Conservation (phyloP, 2,113 vertebrate genomes). For the Petrocephalus zakoni region DNA sequence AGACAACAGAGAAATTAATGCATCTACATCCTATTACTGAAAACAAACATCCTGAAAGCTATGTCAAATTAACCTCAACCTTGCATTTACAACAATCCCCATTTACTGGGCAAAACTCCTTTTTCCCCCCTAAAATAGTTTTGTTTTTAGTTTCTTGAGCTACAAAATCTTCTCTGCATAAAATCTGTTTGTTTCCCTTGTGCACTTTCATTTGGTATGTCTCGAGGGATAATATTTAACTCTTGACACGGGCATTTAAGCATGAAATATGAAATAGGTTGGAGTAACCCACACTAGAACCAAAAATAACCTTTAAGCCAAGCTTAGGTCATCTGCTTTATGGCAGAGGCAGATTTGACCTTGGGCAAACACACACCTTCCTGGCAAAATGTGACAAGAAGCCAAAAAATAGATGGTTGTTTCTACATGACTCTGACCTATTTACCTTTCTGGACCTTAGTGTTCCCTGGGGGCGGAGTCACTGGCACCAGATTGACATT, state of each 20-base stretch:
- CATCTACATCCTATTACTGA: not conserved
- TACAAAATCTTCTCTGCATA: not conserved
- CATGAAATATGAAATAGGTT: slow-evolving; percentile 31
- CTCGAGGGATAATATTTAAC: slow-evolving; percentile 22
- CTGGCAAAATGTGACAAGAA: slow-evolving; percentile 37
- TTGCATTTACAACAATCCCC: not conserved
- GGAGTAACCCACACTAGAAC: slow-evolving; percentile 21
- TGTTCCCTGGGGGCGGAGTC: not conserved
- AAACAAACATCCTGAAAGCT: not conserved
- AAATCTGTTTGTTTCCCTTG: not conserved
- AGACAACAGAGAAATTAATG: not conserved
- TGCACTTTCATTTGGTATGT: slow-evolving; percentile 15
- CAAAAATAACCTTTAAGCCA: slow-evolving; percentile 27
- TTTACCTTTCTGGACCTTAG: not conserved
- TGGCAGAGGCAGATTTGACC: slow-evolving; percentile 32
- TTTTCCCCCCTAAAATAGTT: not conserved
- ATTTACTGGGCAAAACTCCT: not conserved
- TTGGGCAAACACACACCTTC: slow-evolving; percentile 30
- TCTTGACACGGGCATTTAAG: slow-evolving; percentile 31
- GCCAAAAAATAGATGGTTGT: not conserved
- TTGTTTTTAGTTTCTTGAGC: not conserved
- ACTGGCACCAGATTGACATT: not conserved
- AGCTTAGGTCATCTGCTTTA: slow-evolving; percentile 25
- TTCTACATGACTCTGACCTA: not conserved
- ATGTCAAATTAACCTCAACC: not conserved